These are phyloP conservation scores for Ephialtes manifestator DNA, from an alignment of 2,888 invertebrate genomes.

Conservation along the genomic window DNA sequence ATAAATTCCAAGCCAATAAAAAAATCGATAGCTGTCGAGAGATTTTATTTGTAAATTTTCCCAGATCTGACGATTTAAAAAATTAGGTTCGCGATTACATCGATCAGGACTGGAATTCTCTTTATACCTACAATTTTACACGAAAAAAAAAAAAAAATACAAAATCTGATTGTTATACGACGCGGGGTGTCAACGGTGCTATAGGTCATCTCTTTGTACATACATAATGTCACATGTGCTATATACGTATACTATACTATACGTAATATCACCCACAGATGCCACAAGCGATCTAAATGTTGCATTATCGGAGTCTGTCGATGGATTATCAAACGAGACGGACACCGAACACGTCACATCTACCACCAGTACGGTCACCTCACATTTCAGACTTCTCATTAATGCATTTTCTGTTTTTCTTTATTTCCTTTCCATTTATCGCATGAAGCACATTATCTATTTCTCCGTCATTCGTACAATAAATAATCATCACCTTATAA, in stretches of 20 bases:
- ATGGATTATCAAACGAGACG: slow-evolving; percentile 69
- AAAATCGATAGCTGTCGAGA: background rate
- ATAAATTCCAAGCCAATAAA: background rate
- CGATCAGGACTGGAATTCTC: slow-evolving; percentile 16
- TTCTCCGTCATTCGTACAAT: slow-evolving; percentile 19
- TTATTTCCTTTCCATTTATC: slow-evolving; percentile 24
- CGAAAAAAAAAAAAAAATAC: slow-evolving; percentile 1
- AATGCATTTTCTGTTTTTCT: slow-evolving; percentile 28
- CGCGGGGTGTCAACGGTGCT: slow-evolving; percentile 17
- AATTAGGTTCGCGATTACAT: background rate
- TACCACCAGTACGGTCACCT: slow-evolving; percentile 68
- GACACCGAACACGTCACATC: slow-evolving; percentile 67
- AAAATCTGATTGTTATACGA: slow-evolving; percentile 16
- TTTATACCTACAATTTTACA: background rate
- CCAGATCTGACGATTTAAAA: background rate
- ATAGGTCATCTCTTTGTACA: slow-evolving; percentile 42
- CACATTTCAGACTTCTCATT: slow-evolving; percentile 54
- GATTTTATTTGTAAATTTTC: background rate
- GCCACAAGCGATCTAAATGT: slow-evolving; percentile 67
- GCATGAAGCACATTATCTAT: slow-evolving; percentile 59
- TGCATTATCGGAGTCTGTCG: slow-evolving; percentile 66
- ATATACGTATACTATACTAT: slow-evolving; percentile 11
- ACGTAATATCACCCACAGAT: slow-evolving; percentile 56
- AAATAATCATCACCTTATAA: slow-evolving; percentile 47
- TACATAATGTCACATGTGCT: slow-evolving; percentile 21